Evolutionary conservation across 1,140 invertebrate genomes (phyloP).

Genomic region (Neotoxoptera formosana): DNA sequence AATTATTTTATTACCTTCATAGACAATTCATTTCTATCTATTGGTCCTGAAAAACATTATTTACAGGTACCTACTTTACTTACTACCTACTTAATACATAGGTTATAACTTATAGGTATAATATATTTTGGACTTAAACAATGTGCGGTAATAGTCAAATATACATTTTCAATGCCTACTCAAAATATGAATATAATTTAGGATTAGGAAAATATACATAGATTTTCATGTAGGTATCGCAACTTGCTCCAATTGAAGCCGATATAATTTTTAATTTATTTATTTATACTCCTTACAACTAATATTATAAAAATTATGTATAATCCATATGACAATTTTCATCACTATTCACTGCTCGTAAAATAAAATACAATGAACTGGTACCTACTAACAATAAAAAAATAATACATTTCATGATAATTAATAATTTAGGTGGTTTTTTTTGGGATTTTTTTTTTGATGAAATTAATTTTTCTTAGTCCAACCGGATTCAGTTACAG

Average conservation of each 20-base stretch:
- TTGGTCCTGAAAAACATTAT: too few species aligned
- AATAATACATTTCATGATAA: neutral
- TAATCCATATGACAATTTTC: neutral
- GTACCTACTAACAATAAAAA: neutral
- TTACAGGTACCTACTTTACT: too few species aligned
- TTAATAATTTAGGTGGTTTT: conserved; percentile 31
- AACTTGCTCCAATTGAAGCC: neutral
- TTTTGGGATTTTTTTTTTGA: neutral
- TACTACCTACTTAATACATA: too few species aligned
- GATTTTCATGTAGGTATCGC: neutral
- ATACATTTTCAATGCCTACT: neutral
- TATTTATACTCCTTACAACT: neutral
- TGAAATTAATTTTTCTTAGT: conserved; percentile 19
- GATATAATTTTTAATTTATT: neutral
- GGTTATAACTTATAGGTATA: too few species aligned
- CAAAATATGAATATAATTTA: neutral
- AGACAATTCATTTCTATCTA: neutral
- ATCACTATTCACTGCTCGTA: neutral
- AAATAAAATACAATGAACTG: conserved; percentile 5
- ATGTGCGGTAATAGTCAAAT: neutral
- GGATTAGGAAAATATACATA: neutral
- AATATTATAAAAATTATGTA: neutral
- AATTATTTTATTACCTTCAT: neutral
- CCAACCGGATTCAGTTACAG: neutral
- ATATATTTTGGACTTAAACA: neutral